These are phyloP conservation scores for Lapara coniferarum DNA, from an alignment of 2,888 invertebrate genomes.

Conservation along the genomic window DNA sequence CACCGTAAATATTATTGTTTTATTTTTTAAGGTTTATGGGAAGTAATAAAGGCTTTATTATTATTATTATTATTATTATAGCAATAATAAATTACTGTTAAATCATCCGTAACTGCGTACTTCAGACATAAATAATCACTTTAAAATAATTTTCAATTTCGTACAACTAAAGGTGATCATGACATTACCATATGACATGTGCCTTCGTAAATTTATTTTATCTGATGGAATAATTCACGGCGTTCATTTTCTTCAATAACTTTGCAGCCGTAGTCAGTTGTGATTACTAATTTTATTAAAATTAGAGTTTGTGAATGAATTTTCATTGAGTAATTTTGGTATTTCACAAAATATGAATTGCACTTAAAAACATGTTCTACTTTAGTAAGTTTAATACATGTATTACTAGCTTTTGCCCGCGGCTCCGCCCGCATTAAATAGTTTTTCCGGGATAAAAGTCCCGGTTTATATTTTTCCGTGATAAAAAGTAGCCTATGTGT, in stretches of 20 bases:
- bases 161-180: slow-evolving; percentile 14
- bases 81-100: neutral
- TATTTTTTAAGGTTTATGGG: no score
- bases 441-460: no score
- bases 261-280: neutral
- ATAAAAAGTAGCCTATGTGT: no score
- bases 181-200: slow-evolving; percentile 19
- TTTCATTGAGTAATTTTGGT: neutral
- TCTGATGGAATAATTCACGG: neutral
- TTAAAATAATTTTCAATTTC: slow-evolving; percentile 3
- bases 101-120: neutral
- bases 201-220: slow-evolving; percentile 16
- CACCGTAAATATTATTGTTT: no score
- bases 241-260: slow-evolving; percentile 7
- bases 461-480: no score
- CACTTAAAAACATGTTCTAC: neutral
- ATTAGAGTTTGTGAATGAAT: neutral
- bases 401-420: no score
- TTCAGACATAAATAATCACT: neutral
- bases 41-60: no score
- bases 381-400: neutral
- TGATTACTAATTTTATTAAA: slow-evolving; percentile 1
- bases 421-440: no score
- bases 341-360: neutral
- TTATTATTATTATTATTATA: no score